Evolutionary conservation across 2,113 vertebrate species (phyloP).

Genomic region (Mustela lutreola): DNA sequence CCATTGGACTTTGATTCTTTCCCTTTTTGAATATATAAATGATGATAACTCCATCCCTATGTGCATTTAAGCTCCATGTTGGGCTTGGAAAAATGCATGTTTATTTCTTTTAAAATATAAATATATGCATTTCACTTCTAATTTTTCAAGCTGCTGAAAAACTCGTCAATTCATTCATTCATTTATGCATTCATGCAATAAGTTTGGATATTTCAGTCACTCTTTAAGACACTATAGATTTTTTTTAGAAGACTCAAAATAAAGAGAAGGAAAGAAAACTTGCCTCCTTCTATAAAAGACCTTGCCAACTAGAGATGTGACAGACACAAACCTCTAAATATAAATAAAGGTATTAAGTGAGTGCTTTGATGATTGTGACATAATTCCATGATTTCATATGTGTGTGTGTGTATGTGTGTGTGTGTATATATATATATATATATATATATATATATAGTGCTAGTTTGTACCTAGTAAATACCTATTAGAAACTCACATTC

Average conservation of each 20-base stretch:
- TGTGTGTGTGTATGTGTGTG: no score
- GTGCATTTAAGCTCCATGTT: neutral
- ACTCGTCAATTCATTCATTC: neutral
- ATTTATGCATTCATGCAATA: neutral
- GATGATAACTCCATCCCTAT: neutral
- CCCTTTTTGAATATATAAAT: neutral
- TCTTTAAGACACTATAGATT: neutral
- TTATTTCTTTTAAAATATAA: constrained; percentile 6
- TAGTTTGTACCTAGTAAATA: neutral
- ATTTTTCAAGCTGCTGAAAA: neutral
- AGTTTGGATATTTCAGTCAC: neutral
- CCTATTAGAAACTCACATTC: neutral
- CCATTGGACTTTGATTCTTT: neutral
- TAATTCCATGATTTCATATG: neutral
- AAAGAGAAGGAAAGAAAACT: neutral
- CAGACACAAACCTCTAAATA: neutral
- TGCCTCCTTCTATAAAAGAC: neutral
- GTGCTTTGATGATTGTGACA: neutral
- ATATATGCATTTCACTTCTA: neutral
- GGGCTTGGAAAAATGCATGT: neutral
- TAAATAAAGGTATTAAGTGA: neutral
- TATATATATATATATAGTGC: no score
- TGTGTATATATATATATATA: no score
- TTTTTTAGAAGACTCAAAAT: neutral
- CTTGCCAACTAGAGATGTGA: neutral